phyloP scores from a whole-genome alignment of 2,797 vertebrate species.

The Hippoglossus hippoglossus region DNA sequence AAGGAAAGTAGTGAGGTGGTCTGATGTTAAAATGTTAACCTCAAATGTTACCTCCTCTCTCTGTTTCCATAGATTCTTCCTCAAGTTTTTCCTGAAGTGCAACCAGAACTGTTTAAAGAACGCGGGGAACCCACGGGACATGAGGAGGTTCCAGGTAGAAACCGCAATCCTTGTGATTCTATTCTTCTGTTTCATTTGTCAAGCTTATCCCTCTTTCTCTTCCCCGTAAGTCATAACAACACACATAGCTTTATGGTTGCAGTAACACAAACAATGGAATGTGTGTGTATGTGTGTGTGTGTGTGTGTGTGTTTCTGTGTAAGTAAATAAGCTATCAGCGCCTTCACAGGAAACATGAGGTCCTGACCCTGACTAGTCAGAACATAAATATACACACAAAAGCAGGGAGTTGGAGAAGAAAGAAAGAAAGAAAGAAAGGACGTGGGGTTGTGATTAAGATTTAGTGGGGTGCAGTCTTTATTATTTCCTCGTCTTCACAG shows the following conservation, averaged over 20 bases:
- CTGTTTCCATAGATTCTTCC: conserved; percentile 92
- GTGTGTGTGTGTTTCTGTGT: conserved; percentile 32
- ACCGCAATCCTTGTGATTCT: not conserved
- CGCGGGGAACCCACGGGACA: conserved; percentile 98
- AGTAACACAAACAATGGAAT: conserved; percentile 28
- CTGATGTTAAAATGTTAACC: conserved; percentile 33
- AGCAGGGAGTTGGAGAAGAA: conserved; percentile 3
- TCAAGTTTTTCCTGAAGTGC: conserved; percentile 99
- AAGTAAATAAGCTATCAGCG: conserved; percentile 68
- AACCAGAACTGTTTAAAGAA: conserved; percentile 99
- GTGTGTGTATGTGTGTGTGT: conserved; percentile 32
- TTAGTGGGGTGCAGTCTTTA: conserved; percentile 56
- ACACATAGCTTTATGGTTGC: conserved; percentile 8
- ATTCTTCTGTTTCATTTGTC: conserved; percentile 5
- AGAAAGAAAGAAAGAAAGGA: not conserved
- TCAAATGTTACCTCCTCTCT: conserved; percentile 25
- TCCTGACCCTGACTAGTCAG: conserved; percentile 52
- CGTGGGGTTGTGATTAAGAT: conserved; percentile 43
- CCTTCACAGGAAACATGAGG: conserved; percentile 71
- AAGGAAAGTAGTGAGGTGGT: conserved; percentile 10
- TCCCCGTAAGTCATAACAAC: not conserved
- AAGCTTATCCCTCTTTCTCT: not conserved
- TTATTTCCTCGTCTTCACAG: conserved; percentile 76
- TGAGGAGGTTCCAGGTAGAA: conserved; percentile 97
- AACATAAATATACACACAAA: conserved; percentile 53